Conservation (phyloP, 2,113 vertebrate genomes). For the Oceanites oceanicus region DNA sequence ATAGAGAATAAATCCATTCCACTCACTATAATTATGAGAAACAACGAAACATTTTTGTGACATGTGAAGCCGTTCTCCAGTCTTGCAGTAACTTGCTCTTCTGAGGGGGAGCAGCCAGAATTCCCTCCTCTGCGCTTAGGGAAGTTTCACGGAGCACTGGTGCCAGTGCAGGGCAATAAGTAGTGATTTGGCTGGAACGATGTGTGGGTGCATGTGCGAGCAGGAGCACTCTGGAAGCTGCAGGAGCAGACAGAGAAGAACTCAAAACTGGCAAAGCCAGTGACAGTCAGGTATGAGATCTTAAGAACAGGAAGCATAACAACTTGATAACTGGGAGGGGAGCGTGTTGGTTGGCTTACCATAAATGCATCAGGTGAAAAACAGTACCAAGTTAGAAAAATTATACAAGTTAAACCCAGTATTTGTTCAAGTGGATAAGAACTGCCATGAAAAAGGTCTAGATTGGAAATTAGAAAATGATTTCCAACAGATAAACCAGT, state of each 20-base stretch:
- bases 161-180: background rate
- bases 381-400: background rate
- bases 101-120: background rate
- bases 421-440: background rate
- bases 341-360: background rate
- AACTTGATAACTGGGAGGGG: background rate
- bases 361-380: background rate
- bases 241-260: background rate
- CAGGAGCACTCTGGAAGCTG: background rate
- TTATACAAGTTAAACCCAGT: background rate
- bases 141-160: fast-evolving
- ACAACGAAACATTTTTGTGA: background rate
- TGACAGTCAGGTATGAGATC: background rate
- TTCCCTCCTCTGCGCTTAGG: background rate
- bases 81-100: background rate
- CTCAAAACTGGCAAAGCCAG: background rate
- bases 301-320: background rate
- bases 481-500: background rate
- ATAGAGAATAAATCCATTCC: background rate
- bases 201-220: fast-evolving
- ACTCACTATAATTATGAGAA: background rate
- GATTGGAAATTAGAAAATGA: background rate
- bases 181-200: background rate
- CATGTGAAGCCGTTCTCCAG: background rate
- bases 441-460: background rate